Evolutionary conservation across 2,113 vertebrate genomes (phyloP).

Genomic region (Ellobius talpinus): DNA sequence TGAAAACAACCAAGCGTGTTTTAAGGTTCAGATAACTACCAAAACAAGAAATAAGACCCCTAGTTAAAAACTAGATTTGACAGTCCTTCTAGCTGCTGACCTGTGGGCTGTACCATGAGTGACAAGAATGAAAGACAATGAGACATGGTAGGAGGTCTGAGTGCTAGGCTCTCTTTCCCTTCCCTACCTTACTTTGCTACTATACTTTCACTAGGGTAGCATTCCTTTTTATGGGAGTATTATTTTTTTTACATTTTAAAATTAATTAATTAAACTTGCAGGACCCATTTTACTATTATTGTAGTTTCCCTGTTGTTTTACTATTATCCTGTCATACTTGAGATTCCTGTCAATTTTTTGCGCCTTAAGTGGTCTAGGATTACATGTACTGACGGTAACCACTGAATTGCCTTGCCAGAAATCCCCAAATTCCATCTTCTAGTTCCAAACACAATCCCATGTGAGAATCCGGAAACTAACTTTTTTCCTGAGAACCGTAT

Average conservation of each 20-base stretch:
- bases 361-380: not conserved
- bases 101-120: rapidly evolving
- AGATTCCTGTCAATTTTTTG: not conserved
- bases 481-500: not conserved
- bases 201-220: not conserved
- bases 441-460: not conserved
- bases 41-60: not conserved
- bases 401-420: not conserved
- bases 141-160: not conserved
- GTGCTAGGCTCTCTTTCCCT: too few relatives aligned
- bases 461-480: not conserved
- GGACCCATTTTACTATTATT: not conserved
- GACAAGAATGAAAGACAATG: not conserved
- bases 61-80: not conserved
- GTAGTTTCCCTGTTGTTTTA: not conserved
- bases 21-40: not conserved
- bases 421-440: not conserved
- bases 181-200: not conserved
- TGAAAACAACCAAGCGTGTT: not conserved
- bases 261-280: not conserved
- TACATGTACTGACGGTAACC: not conserved
- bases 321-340: not conserved
- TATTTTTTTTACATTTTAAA: not conserved
- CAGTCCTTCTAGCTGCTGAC: not conserved
- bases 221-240: not conserved